A percentile compares a stretch with the other conserved stretches of the same genome.
Evolutionary conservation across 2,113 vertebrate species (phyloP).

Genomic region (Campylorhamphus procurvoides): DNA sequence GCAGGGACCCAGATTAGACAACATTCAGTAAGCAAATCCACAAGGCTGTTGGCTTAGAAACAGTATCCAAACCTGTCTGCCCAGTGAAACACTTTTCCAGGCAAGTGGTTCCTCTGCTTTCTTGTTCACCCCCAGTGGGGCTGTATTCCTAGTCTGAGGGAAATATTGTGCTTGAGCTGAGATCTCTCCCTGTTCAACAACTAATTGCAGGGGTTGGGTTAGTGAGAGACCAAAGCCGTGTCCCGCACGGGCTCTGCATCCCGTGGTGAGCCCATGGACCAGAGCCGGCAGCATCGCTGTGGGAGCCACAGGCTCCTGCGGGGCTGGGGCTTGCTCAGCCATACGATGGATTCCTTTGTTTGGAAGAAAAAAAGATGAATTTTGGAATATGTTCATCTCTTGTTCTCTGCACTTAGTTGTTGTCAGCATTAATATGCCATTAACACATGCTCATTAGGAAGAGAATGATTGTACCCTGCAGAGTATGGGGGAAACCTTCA

Average conservation of each 20-base stretch:
- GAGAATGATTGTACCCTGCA: constrained; percentile 56
- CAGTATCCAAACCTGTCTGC: not conserved
- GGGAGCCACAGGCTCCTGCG: not conserved
- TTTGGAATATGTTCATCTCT: constrained; percentile 34
- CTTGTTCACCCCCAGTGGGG: accelerated
- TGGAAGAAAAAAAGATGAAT: not conserved
- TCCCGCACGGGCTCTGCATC: not conserved
- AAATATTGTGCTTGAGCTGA: accelerated
- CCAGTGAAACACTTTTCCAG: not conserved
- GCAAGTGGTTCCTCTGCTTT: not conserved
- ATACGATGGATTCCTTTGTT: not conserved
- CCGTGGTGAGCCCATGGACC: accelerated
- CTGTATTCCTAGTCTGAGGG: not conserved
- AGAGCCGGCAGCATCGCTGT: not conserved
- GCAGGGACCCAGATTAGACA: constrained; percentile 1
- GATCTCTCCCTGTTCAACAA: accelerated
- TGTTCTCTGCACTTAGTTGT: constrained; percentile 36
- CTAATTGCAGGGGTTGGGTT: not conserved
- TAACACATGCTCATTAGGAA: constrained; percentile 45
- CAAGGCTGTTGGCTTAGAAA: not conserved
- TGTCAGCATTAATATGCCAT: constrained; percentile 58
- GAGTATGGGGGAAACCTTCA: constrained; percentile 51
- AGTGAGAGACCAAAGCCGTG: not conserved
- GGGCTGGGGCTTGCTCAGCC: not conserved
- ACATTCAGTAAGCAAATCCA: not conserved